Base-by-base conservation (phyloP, 2,888 invertebrate genomes). In the Stenoptilia bipunctidactyla region DNA sequence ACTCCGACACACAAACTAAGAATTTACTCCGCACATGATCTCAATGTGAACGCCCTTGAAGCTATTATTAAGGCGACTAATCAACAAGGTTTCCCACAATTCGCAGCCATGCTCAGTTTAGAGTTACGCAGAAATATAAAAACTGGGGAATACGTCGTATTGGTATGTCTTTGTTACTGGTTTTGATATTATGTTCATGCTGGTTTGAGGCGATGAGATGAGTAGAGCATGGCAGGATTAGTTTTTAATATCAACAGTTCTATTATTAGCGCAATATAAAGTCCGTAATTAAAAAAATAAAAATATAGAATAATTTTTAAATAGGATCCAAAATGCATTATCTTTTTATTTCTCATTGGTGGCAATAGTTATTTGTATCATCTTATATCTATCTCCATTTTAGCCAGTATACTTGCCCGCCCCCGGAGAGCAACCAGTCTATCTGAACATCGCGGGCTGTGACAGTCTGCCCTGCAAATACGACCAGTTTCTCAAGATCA, bases 361-460 rank as follows among this genome's bases (percentile, higher is more conserved):
- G 3, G 13, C 4, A 2, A 13, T 12, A 38, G 5, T 14, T 38
- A 13, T 6, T 25, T 15, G 9, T 37, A 37, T 13, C 27, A 27
- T 5, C 37, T 27, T 8, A 15, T 37, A 4, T 27, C 27, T n/a
- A n/a, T 40, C 5, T 15, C 10, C n/a, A 33, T 13, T 33, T 10
- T 54, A 68, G 68, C 56, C 66, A 0, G 55, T 62, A 0, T 66
- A 61, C 49, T 45, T 61, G 2, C 46, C 50, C 1, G 40, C 48
- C 0, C 64, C 68, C 1, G 49, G 46, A 0, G 48, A 50, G 13
- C 42, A 49, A 0, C 37, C 46, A 4, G 34, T 41, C 10, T 59
- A 62, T 40, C 50, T 62, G 1, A 45, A 51, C 14, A 44, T 68
- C 0, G 40, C 43, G 0, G 66, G 58, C 4, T 66, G 67, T 38